Evolutionary conservation across 2,113 vertebrate species (phyloP).

Genomic region (Oryzias javanicus): DNA sequence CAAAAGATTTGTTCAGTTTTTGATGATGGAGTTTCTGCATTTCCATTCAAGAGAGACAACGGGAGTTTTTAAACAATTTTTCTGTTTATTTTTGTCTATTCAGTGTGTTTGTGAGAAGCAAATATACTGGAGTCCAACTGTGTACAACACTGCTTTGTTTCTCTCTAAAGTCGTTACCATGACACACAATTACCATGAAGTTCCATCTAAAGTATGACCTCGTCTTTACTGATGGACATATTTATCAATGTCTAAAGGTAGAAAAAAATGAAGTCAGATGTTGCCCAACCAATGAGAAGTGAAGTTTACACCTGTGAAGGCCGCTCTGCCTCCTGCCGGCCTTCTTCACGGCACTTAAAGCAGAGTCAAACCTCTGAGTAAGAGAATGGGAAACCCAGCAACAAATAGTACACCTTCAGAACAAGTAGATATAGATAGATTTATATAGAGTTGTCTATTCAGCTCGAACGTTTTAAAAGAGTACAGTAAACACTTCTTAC

Average conservation of each 20-base stretch:
- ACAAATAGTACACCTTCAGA: slow-evolving; percentile 87
- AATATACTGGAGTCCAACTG: too few species aligned
- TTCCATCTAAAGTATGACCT: too few species aligned
- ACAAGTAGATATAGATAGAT: slow-evolving; percentile 85
- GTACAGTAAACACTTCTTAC: slow-evolving; percentile 99
- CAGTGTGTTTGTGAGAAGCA: too few species aligned
- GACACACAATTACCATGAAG: too few species aligned
- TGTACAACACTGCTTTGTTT: background rate
- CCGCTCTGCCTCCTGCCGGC: slow-evolving; percentile 41
- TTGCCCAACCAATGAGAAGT: background rate
- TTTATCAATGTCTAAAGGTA: background rate
- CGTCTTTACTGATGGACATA: background rate
- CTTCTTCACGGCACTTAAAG: slow-evolving; percentile 39
- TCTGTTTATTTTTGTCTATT: too few species aligned
- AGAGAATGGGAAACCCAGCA: slow-evolving; percentile 54
- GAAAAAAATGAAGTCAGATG: background rate
- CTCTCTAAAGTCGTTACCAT: too few species aligned
- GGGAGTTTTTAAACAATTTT: too few species aligned
- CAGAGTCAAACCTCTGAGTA: slow-evolving; percentile 45
- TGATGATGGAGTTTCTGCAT: too few species aligned
- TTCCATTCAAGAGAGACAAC: too few species aligned
- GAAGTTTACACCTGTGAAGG: slow-evolving; percentile 59
- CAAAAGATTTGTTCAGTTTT: too few species aligned
- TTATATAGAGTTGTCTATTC: slow-evolving; percentile 86
- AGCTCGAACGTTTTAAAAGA: slow-evolving; percentile 96